Evolutionary conservation across 2,113 vertebrate species (phyloP).

Genomic region (Chloroceryle aenea): DNA sequence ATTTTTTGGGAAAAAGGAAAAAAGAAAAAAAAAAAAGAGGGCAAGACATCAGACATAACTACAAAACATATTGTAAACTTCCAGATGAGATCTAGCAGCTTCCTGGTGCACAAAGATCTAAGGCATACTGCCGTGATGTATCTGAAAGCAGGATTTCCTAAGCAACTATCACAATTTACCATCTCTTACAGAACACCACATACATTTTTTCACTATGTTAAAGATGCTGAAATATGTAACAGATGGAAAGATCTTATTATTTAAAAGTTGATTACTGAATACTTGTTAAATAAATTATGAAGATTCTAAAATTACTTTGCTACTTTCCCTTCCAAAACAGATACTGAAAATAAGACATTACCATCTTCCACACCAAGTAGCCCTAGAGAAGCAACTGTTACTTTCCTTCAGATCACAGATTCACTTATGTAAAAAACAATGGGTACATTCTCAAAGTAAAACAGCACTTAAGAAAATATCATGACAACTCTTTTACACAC

Average conservation of each 20-base stretch:
- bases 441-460: conserved; percentile 35
- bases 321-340: neutral
- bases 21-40: fast-evolving
- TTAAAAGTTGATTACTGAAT: neutral
- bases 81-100: neutral
- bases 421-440: neutral
- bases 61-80: neutral
- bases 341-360: neutral
- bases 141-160: neutral
- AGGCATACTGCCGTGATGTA: neutral
- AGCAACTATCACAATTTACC: neutral
- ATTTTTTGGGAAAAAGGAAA: neutral
- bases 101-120: neutral
- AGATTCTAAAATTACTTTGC: neutral
- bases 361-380: neutral
- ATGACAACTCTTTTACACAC: conserved; percentile 8
- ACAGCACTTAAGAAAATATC: conserved; percentile 25
- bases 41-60: neutral
- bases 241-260: neutral
- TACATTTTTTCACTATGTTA: neutral
- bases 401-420: neutral
- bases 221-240: neutral
- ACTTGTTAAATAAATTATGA: neutral
- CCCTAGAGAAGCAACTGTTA: neutral
- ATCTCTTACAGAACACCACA: neutral